phyloP scores from a whole-genome alignment of 64 coral and sea anemone species.

The Porites lutea region DNA sequence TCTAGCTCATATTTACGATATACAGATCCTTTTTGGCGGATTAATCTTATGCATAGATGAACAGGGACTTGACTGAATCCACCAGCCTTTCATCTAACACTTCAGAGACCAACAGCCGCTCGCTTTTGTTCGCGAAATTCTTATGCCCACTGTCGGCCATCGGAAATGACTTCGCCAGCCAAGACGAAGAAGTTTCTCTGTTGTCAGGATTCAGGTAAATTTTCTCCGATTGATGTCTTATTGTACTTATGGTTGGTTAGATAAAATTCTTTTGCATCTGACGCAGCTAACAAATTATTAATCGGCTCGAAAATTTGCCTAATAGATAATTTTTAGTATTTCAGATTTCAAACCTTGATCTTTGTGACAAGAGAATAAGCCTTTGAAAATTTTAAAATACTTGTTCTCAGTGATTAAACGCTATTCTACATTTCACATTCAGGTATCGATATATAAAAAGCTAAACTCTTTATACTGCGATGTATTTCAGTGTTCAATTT shows the following conservation, averaged over 20 bases:
- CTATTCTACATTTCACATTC: no score
- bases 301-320: neutral
- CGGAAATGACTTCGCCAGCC: neutral
- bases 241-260: neutral
- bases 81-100: neutral
- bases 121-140: constrained; percentile 29
- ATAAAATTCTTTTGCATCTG: neutral
- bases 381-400: no score
- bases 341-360: no score
- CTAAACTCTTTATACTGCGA: no score
- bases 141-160: constrained; percentile 42
- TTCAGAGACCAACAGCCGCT: neutral
- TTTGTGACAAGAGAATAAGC: no score
- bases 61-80: neutral
- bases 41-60: constrained; percentile 13
- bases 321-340: neutral
- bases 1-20: constrained; percentile 9
- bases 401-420: neutral
- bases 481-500: no score
- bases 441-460: no score
- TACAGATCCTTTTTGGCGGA: neutral
- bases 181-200: constrained; percentile 33
- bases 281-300: constrained; percentile 13
- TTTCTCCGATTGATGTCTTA: neutral
- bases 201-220: constrained; percentile 21